phyloP scores from a whole-genome alignment of 2,113 vertebrate genomes.

The Pagrus major region DNA sequence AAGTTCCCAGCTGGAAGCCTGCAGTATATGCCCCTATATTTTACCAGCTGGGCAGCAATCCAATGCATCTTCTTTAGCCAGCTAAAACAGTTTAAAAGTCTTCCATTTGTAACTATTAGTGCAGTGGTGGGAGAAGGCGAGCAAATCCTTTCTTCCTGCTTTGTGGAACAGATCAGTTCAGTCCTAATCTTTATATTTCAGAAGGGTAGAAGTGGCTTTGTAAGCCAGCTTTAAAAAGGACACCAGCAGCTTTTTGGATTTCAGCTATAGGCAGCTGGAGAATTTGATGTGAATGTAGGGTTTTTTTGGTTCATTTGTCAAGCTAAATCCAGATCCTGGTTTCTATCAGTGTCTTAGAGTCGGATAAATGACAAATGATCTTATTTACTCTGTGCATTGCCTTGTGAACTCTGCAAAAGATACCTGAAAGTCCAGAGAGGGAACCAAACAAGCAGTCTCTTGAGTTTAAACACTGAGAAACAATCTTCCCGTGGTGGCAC shows the following conservation, averaged over 20 bases:
- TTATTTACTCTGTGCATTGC: background rate
- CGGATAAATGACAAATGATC: background rate
- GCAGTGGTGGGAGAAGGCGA: conserved; percentile 7
- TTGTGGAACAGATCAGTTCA: conserved; percentile 25
- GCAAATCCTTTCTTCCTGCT: conserved; percentile 29
- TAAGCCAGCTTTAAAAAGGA: conserved; percentile 6
- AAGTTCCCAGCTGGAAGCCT: conserved; percentile 29
- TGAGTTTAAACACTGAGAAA: background rate
- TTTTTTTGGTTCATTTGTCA: conserved; percentile 18
- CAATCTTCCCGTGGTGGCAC: background rate
- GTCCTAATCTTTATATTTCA: conserved; percentile 41
- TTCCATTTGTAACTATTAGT: conserved; percentile 61
- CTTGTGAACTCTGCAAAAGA: background rate
- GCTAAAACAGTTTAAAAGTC: conserved; percentile 43
- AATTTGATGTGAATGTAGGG: background rate
- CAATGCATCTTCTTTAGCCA: conserved; percentile 48
- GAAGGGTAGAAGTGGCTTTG: conserved; percentile 27
- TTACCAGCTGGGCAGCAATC: conserved; percentile 18
- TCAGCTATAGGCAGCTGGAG: background rate
- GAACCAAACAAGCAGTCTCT: background rate
- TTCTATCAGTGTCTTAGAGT: background rate
- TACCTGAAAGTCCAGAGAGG: background rate
- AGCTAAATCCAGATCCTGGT: conserved; percentile 11
- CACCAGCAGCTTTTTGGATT: conserved; percentile 24
- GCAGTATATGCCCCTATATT: background rate